Conservation (phyloP, 1,140 invertebrate genomes). For the Macrosteles quadrilineatus region DNA sequence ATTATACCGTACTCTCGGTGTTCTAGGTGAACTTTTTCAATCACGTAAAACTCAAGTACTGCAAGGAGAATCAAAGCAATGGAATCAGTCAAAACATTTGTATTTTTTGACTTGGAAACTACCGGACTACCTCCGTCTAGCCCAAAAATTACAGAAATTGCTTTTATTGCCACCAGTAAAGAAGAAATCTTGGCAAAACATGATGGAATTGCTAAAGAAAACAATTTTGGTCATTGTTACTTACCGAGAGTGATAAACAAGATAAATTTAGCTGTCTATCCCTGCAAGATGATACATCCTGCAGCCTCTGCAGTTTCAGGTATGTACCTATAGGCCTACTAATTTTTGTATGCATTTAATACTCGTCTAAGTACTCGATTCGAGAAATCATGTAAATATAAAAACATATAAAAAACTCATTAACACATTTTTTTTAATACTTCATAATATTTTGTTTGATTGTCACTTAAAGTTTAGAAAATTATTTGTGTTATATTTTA, state of each 20-base stretch:
- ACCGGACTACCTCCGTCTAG: background rate
- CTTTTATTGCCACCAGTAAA: background rate
- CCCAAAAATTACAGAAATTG: slow-evolving; percentile 14
- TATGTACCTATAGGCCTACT: background rate
- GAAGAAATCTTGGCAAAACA: background rate
- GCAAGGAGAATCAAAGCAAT: too few species aligned
- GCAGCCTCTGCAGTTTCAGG: slow-evolving; percentile 2
- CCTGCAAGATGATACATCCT: background rate
- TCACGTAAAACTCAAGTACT: too few species aligned
- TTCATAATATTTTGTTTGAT: too few species aligned
- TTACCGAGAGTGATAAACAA: slow-evolving; percentile 16
- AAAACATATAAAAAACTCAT: too few species aligned
- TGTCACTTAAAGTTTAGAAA: too few species aligned
- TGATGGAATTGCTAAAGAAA: slow-evolving; percentile 4
- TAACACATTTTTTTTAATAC: too few species aligned
- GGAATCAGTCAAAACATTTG: slow-evolving; percentile 1
- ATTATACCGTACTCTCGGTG: too few species aligned
- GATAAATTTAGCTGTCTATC: background rate
- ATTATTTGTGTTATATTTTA: too few species aligned
- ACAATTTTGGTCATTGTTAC: background rate
- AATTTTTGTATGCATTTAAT: too few species aligned
- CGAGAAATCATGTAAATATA: too few species aligned
- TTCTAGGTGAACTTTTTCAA: too few species aligned
- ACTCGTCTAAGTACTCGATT: too few species aligned
- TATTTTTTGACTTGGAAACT: slow-evolving; percentile 16